A percentile compares a stretch with the other conserved stretches of the same genome.
Evolutionary conservation across 2,797 vertebrate genomes (phyloP).

Genomic region (Acanthurus tractus): DNA sequence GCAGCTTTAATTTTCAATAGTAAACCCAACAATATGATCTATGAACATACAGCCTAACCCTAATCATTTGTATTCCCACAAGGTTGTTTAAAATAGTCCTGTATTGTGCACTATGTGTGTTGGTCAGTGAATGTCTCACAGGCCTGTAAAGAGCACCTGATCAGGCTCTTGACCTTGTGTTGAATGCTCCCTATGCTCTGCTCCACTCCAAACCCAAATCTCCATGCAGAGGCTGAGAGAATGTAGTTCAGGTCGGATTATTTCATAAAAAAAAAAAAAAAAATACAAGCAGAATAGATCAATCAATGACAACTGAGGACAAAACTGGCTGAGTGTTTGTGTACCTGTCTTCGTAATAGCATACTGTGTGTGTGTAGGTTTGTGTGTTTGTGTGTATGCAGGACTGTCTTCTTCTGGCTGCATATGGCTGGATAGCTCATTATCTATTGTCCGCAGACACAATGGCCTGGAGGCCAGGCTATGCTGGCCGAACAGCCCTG

Average conservation of each 20-base stretch:
- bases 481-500: slow-evolving; percentile 74
- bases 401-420: slow-evolving; percentile 83
- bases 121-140: slow-evolving; percentile 42
- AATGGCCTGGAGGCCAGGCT: slow-evolving; percentile 87
- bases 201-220: slow-evolving; percentile 76
- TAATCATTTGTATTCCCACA: background rate
- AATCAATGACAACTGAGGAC: slow-evolving; percentile 46
- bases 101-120: slow-evolving; percentile 10
- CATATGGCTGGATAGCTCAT: slow-evolving; percentile 91
- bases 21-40: background rate
- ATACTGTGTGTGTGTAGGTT: background rate
- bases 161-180: slow-evolving; percentile 85
- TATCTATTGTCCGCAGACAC: slow-evolving; percentile 93
- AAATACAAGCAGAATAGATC: slow-evolving; percentile 73
- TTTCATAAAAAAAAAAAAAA: slow-evolving; percentile 24
- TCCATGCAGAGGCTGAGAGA: slow-evolving; percentile 35
- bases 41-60: slow-evolving; percentile 2
- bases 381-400: too few relatives aligned
- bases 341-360: slow-evolving; percentile 43
- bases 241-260: slow-evolving; percentile 29
- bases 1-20: too few relatives aligned
- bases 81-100: slow-evolving; percentile 35
- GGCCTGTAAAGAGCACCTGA: slow-evolving; percentile 66
- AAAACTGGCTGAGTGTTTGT: slow-evolving; percentile 47
- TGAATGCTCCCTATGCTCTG: slow-evolving; percentile 70